Conservation (phyloP, 2,113 vertebrate species). For the Hirundichthys speculiger region DNA sequence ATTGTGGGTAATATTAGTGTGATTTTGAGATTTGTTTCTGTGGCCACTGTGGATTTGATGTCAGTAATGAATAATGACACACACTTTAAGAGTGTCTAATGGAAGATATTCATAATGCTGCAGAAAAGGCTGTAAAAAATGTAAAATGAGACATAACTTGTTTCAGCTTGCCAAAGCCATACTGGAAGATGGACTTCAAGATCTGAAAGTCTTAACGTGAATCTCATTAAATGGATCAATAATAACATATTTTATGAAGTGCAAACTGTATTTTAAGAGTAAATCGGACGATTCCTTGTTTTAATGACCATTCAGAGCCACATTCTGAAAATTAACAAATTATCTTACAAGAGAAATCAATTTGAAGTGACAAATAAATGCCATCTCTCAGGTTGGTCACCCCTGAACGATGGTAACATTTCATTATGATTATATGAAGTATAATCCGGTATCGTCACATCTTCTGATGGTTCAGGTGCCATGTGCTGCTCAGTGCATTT, state of each 20-base stretch:
- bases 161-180: too few relatives aligned
- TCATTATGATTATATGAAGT: not conserved
- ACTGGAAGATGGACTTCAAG: too few relatives aligned
- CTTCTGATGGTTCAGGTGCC: not conserved
- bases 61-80: conserved; percentile 19
- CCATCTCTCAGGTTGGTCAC: not conserved
- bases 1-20: conserved; percentile 23
- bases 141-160: not conserved
- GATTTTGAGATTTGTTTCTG: conserved; percentile 13
- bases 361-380: not conserved
- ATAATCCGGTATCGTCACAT: not conserved
- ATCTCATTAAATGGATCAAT: too few relatives aligned
- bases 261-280: too few relatives aligned
- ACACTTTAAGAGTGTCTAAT: not conserved
- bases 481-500: conserved; percentile 12
- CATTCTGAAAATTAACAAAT: not conserved
- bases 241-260: too few relatives aligned
- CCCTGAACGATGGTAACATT: not conserved
- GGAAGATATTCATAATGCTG: not conserved
- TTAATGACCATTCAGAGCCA: not conserved
- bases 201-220: too few relatives aligned
- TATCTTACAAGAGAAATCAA: not conserved
- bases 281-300: too few relatives aligned
- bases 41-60: conserved; percentile 12
- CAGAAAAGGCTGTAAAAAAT: not conserved